These are phyloP conservation scores for Laothoe populi DNA, from an alignment of 2,888 invertebrate genomes.

Conservation along the genomic window DNA sequence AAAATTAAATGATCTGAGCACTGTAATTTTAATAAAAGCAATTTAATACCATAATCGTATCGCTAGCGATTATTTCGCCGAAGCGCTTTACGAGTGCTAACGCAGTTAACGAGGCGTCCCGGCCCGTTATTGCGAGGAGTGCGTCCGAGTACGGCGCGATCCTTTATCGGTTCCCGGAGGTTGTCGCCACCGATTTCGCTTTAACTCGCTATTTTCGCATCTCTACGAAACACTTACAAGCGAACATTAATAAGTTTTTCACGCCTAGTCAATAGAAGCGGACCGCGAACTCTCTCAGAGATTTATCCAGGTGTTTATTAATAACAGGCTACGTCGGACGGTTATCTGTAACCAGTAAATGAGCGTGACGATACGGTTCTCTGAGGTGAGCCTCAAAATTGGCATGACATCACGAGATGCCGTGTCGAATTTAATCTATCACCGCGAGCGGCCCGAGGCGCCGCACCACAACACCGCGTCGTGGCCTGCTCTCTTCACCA, in stretches of 20 bases:
- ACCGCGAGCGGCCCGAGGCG: slow-evolving; percentile 73
- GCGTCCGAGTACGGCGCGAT: slow-evolving; percentile 47
- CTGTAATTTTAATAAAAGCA: slow-evolving; percentile 15
- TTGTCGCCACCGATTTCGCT: slow-evolving; percentile 74
- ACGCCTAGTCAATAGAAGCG: slow-evolving; percentile 63
- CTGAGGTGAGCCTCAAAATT: slow-evolving; percentile 68
- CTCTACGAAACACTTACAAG: slow-evolving; percentile 65
- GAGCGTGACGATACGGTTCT: slow-evolving; percentile 71
- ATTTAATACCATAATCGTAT: slow-evolving; percentile 21
- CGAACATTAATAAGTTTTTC: slow-evolving; percentile 64
- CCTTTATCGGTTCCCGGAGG: slow-evolving; percentile 81
- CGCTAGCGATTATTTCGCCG: slow-evolving; percentile 68
- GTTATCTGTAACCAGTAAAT: slow-evolving; percentile 55
- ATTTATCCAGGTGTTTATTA: slow-evolving; percentile 54
- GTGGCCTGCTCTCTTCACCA: slow-evolving; percentile 47
- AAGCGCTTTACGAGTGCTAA: slow-evolving; percentile 74
- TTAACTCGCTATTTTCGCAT: slow-evolving; percentile 76
- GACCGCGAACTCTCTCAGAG: slow-evolving; percentile 32
- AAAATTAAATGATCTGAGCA: slow-evolving; percentile 8
- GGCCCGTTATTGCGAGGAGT: slow-evolving; percentile 64
- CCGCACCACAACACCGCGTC: slow-evolving; percentile 43
- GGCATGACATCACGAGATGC: slow-evolving; percentile 82
- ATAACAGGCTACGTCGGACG: slow-evolving; percentile 54
- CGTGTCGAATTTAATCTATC: slow-evolving; percentile 85
- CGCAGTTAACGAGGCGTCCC: slow-evolving; percentile 75